Evolutionary conservation across 2,888 invertebrate genomes (phyloP).

Genomic region (Sepioteuthis lessoniana): DNA sequence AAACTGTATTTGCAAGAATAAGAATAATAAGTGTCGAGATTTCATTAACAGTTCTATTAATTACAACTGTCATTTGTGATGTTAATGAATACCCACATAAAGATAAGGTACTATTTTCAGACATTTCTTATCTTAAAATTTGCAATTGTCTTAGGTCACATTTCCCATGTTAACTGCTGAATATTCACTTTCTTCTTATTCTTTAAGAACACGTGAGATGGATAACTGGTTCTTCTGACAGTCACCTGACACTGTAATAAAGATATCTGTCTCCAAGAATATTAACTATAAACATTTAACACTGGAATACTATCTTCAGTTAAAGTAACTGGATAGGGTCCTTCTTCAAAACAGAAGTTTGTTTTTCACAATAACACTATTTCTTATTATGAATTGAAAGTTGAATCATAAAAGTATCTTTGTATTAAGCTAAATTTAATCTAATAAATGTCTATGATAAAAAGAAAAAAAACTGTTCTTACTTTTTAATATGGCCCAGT

Average conservation of each 20-base stretch:
- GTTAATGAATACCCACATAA: neutral
- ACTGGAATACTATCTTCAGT: neutral
- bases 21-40: neutral
- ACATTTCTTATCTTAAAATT: neutral
- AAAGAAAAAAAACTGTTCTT: neutral
- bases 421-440: neutral
- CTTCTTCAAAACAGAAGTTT: too few relatives aligned
- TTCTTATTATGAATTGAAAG: neutral
- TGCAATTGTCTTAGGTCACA: neutral
- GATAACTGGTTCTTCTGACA: neutral
- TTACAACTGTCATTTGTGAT: neutral
- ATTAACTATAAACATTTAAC: neutral
- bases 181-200: neutral
- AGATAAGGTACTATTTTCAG: neutral
- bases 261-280: neutral
- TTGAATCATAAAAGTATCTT: neutral
- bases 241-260: neutral
- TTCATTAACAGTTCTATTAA: slow-evolving; percentile 33
- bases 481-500: neutral
- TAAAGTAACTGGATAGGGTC: neutral
- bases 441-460: neutral
- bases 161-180: neutral
- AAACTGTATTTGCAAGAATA: neutral
- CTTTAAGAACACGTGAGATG: neutral
- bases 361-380: too few relatives aligned